Evolutionary conservation across 2,113 vertebrate genomes (phyloP), one percentile per base, ranked within the genome.

Genomic region (Saimiri boliviensis): DNA sequence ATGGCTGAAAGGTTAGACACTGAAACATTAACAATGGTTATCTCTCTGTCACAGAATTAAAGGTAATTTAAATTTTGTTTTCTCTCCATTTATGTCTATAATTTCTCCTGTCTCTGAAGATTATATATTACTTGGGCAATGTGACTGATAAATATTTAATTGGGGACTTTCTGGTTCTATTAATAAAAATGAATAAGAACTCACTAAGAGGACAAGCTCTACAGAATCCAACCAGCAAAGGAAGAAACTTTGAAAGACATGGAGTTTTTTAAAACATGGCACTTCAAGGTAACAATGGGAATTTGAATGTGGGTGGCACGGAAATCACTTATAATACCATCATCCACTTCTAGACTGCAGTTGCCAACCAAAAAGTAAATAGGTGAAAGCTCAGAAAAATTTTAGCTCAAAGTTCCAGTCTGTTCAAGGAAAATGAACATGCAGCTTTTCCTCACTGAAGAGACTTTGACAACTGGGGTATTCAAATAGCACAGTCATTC

Each of bases 61-160:
- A 54, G 8, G 20, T 40, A 89, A 91, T 79, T 92, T 76, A 74
- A 90, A 74, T 32, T 66, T 16, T 60, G 47, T 80, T 94, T 83
- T 42, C 76, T 88, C 49, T 21, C 27, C 0, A 73, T 71, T 91
- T 83, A 79, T 89, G 81, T 86, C 74, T 94, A 56, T 76, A 82
- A 81, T 80, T 91, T 86, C 45, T 91, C 83, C 91, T 74, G 35
- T 83, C 79, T 93, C 49, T 85, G n/a, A 89, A 95, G 77, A 73
- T 73, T 58, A 86, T 11, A 23, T 52, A 68, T 54, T 58, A 84
- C 30, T 77, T 77, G 77, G 25, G 45, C 40, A 63, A 56, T 47
- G 13, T 30, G 47, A 77, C 12, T 73, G 73, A 70, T 54, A 89
- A 40, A 54, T 83, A 71, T 89, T 58, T 52, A 81, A 45, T 52